Conservation (phyloP, 2,797 vertebrate species). For the Helicolenus hilgendorfi region DNA sequence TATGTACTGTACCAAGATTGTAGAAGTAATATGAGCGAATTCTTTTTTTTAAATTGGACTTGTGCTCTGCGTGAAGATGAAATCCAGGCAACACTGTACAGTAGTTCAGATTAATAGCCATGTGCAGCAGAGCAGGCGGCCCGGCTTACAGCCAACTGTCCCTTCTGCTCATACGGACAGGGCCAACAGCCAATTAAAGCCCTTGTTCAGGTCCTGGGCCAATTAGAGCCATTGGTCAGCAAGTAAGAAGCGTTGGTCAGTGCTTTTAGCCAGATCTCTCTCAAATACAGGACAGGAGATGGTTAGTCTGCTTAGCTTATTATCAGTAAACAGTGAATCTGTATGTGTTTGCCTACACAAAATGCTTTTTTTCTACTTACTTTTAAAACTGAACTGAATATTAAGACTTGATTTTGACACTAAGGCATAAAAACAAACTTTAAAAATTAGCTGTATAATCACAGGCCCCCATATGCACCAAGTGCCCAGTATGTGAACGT, state of each 20-base stretch:
- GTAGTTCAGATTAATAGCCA: constrained; percentile 72
- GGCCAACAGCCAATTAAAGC: constrained; percentile 81
- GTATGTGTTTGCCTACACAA: neutral
- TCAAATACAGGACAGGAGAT: neutral
- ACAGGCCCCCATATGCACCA: neutral
- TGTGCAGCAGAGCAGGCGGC: constrained; percentile 80
- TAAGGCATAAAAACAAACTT: neutral
- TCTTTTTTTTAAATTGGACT: neutral
- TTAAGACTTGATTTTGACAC: neutral
- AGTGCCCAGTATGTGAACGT: constrained; percentile 2
- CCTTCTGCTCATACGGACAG: constrained; percentile 75
- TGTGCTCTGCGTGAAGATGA: constrained; percentile 36
- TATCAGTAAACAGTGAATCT: neutral
- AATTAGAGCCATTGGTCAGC: constrained; percentile 75
- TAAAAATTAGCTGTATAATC: neutral
- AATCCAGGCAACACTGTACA: constrained; percentile 57
- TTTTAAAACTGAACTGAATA: neutral
- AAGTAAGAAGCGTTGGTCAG: constrained; percentile 44
- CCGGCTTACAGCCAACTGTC: constrained; percentile 71
- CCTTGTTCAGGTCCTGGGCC: constrained; percentile 72
- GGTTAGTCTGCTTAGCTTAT: neutral
- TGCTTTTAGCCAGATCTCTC: constrained; percentile 12
- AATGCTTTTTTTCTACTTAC: neutral
- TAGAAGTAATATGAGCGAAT: neutral
- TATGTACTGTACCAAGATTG: neutral